phyloP scores from a whole-genome alignment of 2,888 invertebrate species.

The Phengaris arion region DNA sequence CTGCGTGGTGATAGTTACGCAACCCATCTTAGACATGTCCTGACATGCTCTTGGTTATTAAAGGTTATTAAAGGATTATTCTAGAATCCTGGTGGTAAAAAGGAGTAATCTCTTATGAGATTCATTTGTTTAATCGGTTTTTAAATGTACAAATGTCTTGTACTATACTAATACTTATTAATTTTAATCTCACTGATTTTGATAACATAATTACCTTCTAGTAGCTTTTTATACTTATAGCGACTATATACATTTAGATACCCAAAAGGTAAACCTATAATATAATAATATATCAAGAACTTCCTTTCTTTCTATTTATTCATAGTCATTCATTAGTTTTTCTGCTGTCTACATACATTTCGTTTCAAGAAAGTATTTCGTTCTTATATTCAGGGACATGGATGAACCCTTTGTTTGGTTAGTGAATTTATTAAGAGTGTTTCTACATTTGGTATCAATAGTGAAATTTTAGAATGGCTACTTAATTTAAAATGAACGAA shows the following conservation, averaged over 20 bases:
- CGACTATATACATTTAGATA: slow-evolving; percentile 63
- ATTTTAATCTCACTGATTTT: slow-evolving; percentile 78
- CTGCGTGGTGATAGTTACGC: too few relatives aligned
- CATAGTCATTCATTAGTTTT: slow-evolving; percentile 25
- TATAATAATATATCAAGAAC: slow-evolving; percentile 24
- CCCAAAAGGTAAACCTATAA: slow-evolving; percentile 12
- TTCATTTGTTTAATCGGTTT: slow-evolving; percentile 49
- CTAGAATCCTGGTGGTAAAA: not conserved
- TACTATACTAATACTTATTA: slow-evolving; percentile 61
- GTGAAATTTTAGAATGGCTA: not conserved
- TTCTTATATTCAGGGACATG: slow-evolving; percentile 20
- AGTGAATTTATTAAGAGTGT: not conserved
- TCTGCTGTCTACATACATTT: slow-evolving; percentile 19
- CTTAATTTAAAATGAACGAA: too few relatives aligned
- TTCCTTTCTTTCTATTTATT: slow-evolving; percentile 25
- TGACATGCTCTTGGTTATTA: not conserved
- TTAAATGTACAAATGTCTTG: slow-evolving; percentile 59
- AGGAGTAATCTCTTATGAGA: slow-evolving; percentile 54
- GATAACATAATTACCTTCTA: slow-evolving; percentile 69
- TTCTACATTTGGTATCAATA: not conserved
- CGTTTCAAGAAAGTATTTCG: slow-evolving; percentile 23
- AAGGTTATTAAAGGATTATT: not conserved
- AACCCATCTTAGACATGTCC: too few relatives aligned
- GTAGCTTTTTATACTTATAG: slow-evolving; percentile 68
- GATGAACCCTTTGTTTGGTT: not conserved